Evolutionary conservation across 2,113 vertebrate genomes (phyloP).

Genomic region (Hucho hucho): DNA sequence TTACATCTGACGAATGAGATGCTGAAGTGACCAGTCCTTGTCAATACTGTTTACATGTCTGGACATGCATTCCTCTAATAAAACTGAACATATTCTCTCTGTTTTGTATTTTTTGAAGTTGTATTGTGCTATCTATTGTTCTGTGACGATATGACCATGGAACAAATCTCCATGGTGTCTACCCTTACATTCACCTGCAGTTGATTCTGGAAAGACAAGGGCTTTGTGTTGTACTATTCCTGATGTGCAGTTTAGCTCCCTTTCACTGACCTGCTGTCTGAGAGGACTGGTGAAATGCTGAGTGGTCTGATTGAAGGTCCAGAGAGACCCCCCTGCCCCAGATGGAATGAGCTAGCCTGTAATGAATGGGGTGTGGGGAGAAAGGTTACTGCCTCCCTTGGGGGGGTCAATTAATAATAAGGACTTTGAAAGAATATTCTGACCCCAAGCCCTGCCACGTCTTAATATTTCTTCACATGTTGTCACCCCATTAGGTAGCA

Average conservation of each 20-base stretch:
- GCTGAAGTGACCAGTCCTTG: background rate
- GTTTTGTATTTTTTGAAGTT: too few relatives aligned
- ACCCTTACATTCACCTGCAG: too few relatives aligned
- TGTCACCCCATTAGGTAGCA: slow-evolving; percentile 14
- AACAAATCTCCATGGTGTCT: too few relatives aligned
- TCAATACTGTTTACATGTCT: background rate
- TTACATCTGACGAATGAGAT: background rate
- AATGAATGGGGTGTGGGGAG: background rate
- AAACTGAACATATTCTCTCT: too few relatives aligned
- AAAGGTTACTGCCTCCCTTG: background rate
- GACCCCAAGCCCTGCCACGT: background rate
- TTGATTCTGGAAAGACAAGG: too few relatives aligned
- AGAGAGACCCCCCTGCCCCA: background rate
- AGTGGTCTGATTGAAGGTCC: background rate
- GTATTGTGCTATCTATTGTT: too few relatives aligned
- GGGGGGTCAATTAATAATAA: too few relatives aligned
- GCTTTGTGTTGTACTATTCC: too few relatives aligned
- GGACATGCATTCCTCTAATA: background rate
- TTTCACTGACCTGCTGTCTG: too few relatives aligned
- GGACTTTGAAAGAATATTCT: background rate
- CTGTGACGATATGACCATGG: too few relatives aligned
- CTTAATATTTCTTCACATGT: background rate
- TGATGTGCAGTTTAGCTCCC: too few relatives aligned
- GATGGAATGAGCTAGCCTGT: background rate
- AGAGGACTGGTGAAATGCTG: background rate